Conservation (phyloP, 2,113 vertebrate genomes). For the Pan paniscus region DNA sequence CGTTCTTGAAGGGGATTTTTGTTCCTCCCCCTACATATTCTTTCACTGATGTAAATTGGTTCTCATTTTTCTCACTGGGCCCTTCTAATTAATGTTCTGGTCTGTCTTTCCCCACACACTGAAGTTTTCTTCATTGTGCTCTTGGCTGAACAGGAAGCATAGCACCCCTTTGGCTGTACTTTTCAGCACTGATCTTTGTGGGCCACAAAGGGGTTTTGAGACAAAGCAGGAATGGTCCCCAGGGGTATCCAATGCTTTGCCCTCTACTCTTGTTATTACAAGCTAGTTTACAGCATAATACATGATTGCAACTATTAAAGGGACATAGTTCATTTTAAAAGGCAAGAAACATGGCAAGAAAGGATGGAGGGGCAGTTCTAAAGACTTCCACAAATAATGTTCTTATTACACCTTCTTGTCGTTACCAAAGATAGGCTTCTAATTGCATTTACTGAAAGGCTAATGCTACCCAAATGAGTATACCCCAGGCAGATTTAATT, state of each 20-base stretch:
- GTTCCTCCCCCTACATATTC: neutral
- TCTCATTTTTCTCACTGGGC: neutral
- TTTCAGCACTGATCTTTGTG: neutral
- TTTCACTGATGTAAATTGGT: neutral
- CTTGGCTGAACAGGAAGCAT: neutral
- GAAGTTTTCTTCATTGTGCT: neutral
- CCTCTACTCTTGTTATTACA: neutral
- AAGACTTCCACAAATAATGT: neutral
- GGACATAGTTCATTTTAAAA: conserved; percentile 65
- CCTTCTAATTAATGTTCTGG: neutral
- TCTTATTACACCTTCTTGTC: neutral
- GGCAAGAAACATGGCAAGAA: conserved; percentile 49
- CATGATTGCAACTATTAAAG: conserved; percentile 19
- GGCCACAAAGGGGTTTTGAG: neutral
- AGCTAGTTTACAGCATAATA: neutral
- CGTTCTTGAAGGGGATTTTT: neutral
- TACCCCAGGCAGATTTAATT: neutral
- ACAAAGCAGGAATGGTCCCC: neutral
- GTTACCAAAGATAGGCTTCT: neutral
- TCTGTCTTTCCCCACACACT: neutral
- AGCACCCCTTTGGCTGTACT: neutral
- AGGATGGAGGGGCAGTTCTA: neutral
- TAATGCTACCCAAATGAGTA: neutral
- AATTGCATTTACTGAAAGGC: neutral
- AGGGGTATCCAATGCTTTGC: neutral